Percentiles rank a stretch among this genome's conserved stretches.
These are phyloP conservation scores for Nothocercus nigrocapillus DNA, from an alignment of 2,113 vertebrate species.

Conservation along the genomic window DNA sequence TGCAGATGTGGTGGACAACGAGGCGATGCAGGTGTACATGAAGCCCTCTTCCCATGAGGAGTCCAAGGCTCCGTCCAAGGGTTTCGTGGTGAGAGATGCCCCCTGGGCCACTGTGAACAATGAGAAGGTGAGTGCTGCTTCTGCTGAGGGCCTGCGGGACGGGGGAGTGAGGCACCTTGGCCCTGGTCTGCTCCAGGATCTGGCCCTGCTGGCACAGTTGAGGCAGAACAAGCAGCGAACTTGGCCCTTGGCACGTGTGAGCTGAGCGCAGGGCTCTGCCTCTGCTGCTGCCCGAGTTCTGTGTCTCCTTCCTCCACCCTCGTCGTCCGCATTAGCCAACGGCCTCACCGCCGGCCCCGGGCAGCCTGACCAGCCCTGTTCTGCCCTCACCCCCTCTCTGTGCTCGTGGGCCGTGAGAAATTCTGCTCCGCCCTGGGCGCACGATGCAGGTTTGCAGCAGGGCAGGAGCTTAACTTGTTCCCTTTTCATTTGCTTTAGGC, in stretches of 20 bases:
- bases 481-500: conserved; percentile 82
- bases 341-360: not conserved
- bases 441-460: accelerated
- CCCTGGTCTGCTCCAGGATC: not conserved
- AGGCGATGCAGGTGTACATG: conserved; percentile 91
- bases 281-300: not conserved
- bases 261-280: not conserved
- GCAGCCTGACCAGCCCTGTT: not conserved
- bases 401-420: not conserved
- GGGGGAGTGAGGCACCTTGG: not conserved
- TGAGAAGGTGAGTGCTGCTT: conserved; percentile 85
- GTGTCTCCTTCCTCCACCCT: not conserved
- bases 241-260: not conserved
- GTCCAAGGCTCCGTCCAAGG: conserved; percentile 89
- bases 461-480: conserved; percentile 39
- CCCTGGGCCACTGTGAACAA: conserved; percentile 89
- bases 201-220: not conserved
- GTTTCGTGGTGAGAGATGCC: conserved; percentile 97
- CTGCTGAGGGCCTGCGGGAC: not conserved
- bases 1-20: conserved; percentile 92
- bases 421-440: not conserved
- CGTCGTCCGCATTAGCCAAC: not conserved
- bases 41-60: conserved; percentile 86
- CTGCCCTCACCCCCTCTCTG: accelerated
- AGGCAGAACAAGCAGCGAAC: not conserved